Percentiles rank a stretch among this genome's conserved stretches.
Conservation (phyloP, 2,888 invertebrate genomes). For the Harpagoxenus sublaevis region DNA sequence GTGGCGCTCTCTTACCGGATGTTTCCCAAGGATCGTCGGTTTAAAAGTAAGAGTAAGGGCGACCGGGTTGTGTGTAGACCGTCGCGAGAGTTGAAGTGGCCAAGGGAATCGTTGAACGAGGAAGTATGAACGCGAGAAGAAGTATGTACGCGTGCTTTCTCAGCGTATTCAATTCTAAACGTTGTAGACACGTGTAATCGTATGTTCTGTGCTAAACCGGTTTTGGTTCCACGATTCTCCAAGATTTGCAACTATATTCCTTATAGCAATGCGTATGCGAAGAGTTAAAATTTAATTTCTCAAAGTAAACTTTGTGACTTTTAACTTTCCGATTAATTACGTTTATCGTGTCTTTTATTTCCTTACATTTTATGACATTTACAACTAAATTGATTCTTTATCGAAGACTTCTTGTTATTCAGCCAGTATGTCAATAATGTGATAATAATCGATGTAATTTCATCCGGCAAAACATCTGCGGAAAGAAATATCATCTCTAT, state of each 20-base stretch:
- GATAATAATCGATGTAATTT: conserved; percentile 43
- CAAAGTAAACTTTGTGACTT: not conserved
- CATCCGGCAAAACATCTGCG: conserved; percentile 56
- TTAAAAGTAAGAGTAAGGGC: conserved; percentile 54
- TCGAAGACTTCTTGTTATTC: not conserved
- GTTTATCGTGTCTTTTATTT: not conserved
- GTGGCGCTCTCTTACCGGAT: conserved; percentile 69
- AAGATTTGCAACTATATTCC: conserved; percentile 14
- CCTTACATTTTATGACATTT: not conserved
- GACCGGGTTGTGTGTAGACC: not conserved
- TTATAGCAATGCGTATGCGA: not conserved
- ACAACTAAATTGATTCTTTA: not conserved
- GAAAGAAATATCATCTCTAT: conserved; percentile 56
- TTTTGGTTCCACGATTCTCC: conserved; percentile 1
- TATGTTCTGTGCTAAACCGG: conserved; percentile 15
- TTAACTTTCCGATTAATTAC: not conserved
- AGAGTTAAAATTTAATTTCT: conserved; percentile 7
- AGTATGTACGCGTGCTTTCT: conserved; percentile 36
- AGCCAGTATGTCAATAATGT: not conserved
- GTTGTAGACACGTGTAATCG: conserved; percentile 38
- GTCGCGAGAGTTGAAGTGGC: not conserved
- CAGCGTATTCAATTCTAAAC: conserved; percentile 34
- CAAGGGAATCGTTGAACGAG: conserved; percentile 28
- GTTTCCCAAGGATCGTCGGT: conserved; percentile 59
- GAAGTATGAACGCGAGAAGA: conserved; percentile 28